These are phyloP conservation scores for Amphibalanus amphitrite DNA, from an alignment of 1,140 invertebrate genomes.

Conservation along the genomic window DNA sequence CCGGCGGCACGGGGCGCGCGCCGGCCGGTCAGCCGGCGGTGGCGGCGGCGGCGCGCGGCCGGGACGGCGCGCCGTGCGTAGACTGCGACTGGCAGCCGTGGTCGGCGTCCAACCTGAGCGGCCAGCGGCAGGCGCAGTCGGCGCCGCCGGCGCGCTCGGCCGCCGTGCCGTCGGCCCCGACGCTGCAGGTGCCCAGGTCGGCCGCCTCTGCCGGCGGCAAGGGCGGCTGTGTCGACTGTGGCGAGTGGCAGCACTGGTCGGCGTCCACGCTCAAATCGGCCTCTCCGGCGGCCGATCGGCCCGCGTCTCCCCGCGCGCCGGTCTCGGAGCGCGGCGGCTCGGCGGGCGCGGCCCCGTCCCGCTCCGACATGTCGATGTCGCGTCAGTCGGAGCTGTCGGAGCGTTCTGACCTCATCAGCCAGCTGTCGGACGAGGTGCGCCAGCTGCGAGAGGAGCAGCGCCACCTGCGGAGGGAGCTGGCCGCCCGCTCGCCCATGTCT, in stretches of 20 bases:
- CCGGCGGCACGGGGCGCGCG: no score
- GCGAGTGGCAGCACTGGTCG: neutral
- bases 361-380: neutral
- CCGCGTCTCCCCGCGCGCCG: no score
- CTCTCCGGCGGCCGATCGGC: no score
- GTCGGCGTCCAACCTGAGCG: neutral
- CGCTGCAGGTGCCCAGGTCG: no score
- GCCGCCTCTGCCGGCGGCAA: no score
- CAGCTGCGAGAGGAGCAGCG: neutral
- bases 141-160: no score
- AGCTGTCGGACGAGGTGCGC: neutral
- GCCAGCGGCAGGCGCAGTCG: neutral
- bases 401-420: neutral
- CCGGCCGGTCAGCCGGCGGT: no score
- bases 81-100: neutral
- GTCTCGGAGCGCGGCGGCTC: neutral
- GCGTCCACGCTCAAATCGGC: neutral
- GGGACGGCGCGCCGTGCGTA: neutral
- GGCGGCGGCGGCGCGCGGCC: no score
- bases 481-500: neutral
- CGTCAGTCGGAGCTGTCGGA: neutral
- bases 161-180: no score
- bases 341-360: neutral
- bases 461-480: neutral
- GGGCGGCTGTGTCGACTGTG: neutral